These are phyloP conservation scores for Scaptomyza montana DNA, from an alignment of 1,140 invertebrate genomes.

Conservation along the genomic window DNA sequence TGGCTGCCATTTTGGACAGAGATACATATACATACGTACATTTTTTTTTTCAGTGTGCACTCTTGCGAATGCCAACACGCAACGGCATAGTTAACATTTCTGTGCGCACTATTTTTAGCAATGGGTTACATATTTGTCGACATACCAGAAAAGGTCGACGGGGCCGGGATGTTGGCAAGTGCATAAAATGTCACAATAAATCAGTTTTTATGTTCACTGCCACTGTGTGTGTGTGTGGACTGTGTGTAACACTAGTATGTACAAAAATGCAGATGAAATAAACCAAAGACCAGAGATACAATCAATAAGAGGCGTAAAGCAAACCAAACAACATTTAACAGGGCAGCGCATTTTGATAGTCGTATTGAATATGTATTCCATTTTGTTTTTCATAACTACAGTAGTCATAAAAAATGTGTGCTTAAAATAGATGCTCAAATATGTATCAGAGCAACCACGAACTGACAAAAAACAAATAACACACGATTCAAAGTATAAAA, in stretches of 20 bases:
- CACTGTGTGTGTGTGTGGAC: too few species aligned
- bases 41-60: too few species aligned
- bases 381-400: background rate
- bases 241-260: background rate
- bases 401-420: slow-evolving; percentile 1
- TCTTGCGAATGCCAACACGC: background rate
- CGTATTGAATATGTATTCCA: background rate
- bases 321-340: background rate
- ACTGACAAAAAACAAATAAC: background rate
- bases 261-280: slow-evolving; percentile 25
- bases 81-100: slow-evolving; percentile 17
- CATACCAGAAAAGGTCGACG: background rate
- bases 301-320: too few species aligned
- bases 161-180: background rate
- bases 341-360: background rate
- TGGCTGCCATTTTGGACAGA: slow-evolving; percentile 33
- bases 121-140: slow-evolving; percentile 13
- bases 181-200: slow-evolving; percentile 42
- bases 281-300: background rate
- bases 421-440: slow-evolving; percentile 13
- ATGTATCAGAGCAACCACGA: background rate
- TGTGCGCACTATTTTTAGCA: slow-evolving; percentile 21
- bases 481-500: slow-evolving; percentile 8
- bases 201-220: slow-evolving; percentile 36
- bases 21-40: background rate